Base-by-base conservation (phyloP, 1,140 invertebrate species). In the Kradibia gibbosae region DNA sequence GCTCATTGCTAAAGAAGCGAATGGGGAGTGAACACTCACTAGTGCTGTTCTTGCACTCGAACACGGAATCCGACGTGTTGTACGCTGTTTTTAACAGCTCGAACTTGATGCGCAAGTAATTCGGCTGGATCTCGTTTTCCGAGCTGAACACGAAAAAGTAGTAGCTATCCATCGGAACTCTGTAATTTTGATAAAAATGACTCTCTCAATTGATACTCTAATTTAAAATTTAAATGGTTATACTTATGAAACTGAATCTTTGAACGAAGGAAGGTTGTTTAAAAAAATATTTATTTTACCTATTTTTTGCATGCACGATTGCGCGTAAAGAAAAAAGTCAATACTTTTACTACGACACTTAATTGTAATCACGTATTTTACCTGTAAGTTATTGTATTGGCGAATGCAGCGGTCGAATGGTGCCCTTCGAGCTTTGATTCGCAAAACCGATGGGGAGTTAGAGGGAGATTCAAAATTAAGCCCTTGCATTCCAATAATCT, bases 81-180 rank as follows among this genome's bases (percentile, higher is more conserved):
- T 95, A 96, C 4, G 93, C 91, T 0, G 93, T 94, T 89, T 95
- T 95, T 83, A 95, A 90, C 20, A 96, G 89, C 45, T 95, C 93
- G 86, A 96, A 95, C 57, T 92, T 92, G 10, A 95, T 93, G 20
- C 93, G 88, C 45, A 95, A 91, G 86, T 93, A 95, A 89, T 95
- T 95, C 22, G 92, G 90, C 86, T 95, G 93, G 1, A 95, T 92
- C 87, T 96, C 95, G 86, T 96, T 96, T 87, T 96, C 95, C 22
- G 95, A 96, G 86, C 94, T 95, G 91, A 96, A 96, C 0, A 96
- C 94, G 87, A 96, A 96, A 89, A 96, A 96, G 83, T 96, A 96
- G 86, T 96, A 96, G 31, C 95, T 95, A 84, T 95, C 94, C 1
- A 91, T 91, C 55, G 95, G 94, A 0, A 96, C 93, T 81, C 93